Percentiles rank a stretch among this genome's conserved stretches.
Evolutionary conservation across 1,140 invertebrate genomes (phyloP).

Genomic region (Phymastichus coffea): DNA sequence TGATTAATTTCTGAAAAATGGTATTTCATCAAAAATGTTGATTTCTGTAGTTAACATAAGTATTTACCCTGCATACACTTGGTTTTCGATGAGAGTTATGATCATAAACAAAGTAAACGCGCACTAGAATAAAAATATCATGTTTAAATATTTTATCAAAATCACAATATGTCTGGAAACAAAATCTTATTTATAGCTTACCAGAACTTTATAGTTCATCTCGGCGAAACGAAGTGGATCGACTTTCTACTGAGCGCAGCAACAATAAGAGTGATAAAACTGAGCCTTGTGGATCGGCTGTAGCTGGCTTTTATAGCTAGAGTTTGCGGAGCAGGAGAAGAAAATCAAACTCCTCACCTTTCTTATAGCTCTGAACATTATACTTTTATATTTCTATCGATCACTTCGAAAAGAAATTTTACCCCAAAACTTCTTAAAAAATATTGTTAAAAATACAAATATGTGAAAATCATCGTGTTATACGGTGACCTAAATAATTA

Average conservation of each 20-base stretch:
- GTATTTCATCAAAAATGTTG: too few relatives aligned
- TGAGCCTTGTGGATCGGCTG: not conserved
- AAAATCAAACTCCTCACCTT: not conserved
- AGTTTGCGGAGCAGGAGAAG: not conserved
- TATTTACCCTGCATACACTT: slow-evolving; percentile 10
- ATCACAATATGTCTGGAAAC: not conserved
- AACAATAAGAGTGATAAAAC: slow-evolving; percentile 5
- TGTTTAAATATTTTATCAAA: not conserved
- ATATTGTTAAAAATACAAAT: too few relatives aligned
- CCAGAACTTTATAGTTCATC: slow-evolving; percentile 33
- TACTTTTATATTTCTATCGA: too few relatives aligned
- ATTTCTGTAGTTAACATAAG: too few relatives aligned
- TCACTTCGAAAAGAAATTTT: too few relatives aligned
- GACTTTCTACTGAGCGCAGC: not conserved
- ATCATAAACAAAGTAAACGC: slow-evolving; percentile 11
- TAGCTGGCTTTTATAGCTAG: not conserved
- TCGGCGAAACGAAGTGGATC: not conserved
- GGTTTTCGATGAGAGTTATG: slow-evolving; percentile 10
- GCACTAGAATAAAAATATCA: slow-evolving; percentile 29
- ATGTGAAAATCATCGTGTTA: too few relatives aligned
- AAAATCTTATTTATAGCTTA: slow-evolving; percentile 19
- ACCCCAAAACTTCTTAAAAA: too few relatives aligned
- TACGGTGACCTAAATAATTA: too few relatives aligned
- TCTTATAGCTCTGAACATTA: too few relatives aligned
- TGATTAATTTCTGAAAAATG: too few relatives aligned